Base-by-base conservation (phyloP, 1,140 invertebrate species). In the Drosophila parabipectinata region DNA sequence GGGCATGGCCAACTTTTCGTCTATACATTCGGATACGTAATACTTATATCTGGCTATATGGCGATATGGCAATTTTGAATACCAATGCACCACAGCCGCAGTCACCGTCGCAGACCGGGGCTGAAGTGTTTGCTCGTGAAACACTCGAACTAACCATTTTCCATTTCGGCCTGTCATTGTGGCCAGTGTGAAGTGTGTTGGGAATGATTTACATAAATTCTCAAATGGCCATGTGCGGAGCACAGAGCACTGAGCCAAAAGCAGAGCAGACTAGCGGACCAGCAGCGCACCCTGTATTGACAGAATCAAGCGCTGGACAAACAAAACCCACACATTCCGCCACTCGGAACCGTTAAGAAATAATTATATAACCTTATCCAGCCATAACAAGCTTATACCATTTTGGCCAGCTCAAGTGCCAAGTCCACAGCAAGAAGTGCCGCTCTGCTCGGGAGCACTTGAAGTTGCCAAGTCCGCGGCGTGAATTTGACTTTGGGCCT, bases 121-220 rank as follows among this genome's bases (percentile, higher is more conserved):
- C 12, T 75, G 51, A 77, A 85, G 82, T 85, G 82, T 88, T 87
- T 85, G 82, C 83, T 79, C 83, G 83, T 85, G 83, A 87, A 88
- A 78, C 84, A 82, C 82, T 85, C 73, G 71, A 85, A 68, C 69
- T 62, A 75, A 87, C 76, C 81, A 82, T 87, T 87, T 69, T 77
- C 50, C 60, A 66, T 87, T 87, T 75, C 52, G 82, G 75, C 82
- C 66, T 87, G 82, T 85, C 82, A 85, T 85, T 85, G 82, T 72
- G 82, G 78, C 78, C 82, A 56, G 71, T 50, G 56, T 87, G 60
- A 85, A 85, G 82, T 85, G 82, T 67, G 64, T 32, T 77, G 59
- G 56, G 73, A 85, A 88, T 85, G 82, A 85, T 85, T 87, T 85
- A 85, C 82, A 85, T 85, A 88, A 85, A 85, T 85, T 85, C 82